Base-by-base conservation (phyloP, 2,113 vertebrate genomes). In the Thryonomys swinderianus region DNA sequence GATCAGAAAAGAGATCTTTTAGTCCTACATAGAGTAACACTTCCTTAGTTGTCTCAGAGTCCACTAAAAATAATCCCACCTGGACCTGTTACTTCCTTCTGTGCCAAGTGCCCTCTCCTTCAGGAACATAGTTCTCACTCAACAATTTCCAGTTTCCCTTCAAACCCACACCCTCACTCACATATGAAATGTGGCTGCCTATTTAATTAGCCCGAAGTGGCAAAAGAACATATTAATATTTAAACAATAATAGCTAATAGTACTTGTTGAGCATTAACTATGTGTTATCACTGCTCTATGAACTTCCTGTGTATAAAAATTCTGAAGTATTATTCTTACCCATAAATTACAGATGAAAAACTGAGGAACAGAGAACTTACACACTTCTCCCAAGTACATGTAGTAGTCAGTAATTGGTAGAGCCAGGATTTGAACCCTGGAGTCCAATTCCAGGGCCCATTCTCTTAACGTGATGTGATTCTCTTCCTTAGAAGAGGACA, bases 71-170 rank as follows among this genome's bases (percentile, higher is more conserved):
- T 34, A 82, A 92, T 78, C 76, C 71, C n/a, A 20, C 59, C 37
- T 89, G 51, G 5, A n/a, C 45, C 91, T 62, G 37, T 51, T 17
- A 30, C 30, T 88, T 87, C 59, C 91, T 37, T 83, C 64, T 71
- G 62, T n/a, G 40, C 34, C 21, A 90, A 92, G 20, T 71, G 4
- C 13, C 73, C 91, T 51, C 69, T 86, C 76, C 91, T 21, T 17
- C 12, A 82, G 90, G 30, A 93, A 81, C 11, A 80, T 53, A 14
- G 40, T 76, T 55, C 64, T 91, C 69, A 74, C 14, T 83, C 80
- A 64, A 80, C 51, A 85, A 90, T 90, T 51, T 67, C 40, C 86
- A 79, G 51, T 40, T 59, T 42, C 51, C n/a, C 82, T 96, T 76
- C 59, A 37, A 80, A 71, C 53, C 51, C 71, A 69, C 27, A 73